phyloP scores from a whole-genome alignment of 1,140 invertebrate species.

The Littorina saxatilis region DNA sequence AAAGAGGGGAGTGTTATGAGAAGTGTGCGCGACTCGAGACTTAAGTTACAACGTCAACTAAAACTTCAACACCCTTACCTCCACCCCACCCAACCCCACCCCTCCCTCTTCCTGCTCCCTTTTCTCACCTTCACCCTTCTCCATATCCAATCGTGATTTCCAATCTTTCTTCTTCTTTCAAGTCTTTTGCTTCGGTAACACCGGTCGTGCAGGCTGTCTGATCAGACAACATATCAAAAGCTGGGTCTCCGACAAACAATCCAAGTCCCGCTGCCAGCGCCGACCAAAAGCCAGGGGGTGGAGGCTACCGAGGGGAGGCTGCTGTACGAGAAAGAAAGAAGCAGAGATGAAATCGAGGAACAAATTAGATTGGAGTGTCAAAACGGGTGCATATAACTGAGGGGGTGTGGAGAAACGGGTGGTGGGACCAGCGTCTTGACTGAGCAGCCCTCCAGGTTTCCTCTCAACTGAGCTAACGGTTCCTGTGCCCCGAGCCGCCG shows the following conservation, averaged over 20 bases:
- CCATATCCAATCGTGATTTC: not conserved
- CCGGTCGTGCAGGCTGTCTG: not conserved
- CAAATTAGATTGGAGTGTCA: not conserved
- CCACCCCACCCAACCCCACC: not conserved
- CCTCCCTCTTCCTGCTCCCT: too few species aligned
- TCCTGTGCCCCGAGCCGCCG: conserved; percentile 17
- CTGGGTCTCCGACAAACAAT: not conserved
- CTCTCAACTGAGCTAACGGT: conserved; percentile 35
- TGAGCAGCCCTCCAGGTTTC: not conserved
- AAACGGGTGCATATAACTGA: conserved; percentile 7
- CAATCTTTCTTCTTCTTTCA: too few species aligned
- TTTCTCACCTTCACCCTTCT: not conserved
- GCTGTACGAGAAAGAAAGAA: conserved; percentile 6
- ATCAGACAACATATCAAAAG: not conserved
- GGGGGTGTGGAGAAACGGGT: not conserved
- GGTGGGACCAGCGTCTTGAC: conserved; percentile 21
- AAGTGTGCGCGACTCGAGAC: not conserved
- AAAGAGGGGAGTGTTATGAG: too few species aligned
- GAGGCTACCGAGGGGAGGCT: not conserved
- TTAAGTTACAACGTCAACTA: conserved; percentile 29
- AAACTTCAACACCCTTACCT: not conserved
- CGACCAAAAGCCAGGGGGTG: not conserved
- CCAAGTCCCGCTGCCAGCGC: not conserved
- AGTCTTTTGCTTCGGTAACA: too few species aligned
- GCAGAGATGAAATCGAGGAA: not conserved